phyloP scores from a whole-genome alignment of 2,888 invertebrate species.

The Sphinx pinastri region DNA sequence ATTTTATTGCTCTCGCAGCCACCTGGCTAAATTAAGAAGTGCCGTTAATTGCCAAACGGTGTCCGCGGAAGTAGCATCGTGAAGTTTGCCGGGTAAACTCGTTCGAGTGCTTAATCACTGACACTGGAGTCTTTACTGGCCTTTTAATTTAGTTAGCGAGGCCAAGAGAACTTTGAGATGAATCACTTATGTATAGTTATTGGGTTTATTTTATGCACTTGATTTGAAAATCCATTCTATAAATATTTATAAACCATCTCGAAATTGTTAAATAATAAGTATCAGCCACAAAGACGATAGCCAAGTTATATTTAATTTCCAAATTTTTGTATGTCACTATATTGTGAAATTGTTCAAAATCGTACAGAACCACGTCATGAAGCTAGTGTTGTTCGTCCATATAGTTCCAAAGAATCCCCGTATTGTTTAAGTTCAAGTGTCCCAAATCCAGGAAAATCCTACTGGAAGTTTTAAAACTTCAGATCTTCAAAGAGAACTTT shows the following conservation, averaged over 20 bases:
- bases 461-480: constrained; percentile 3
- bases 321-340: too few species aligned
- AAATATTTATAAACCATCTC: too few species aligned
- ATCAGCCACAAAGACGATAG: too few species aligned
- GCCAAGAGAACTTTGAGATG: too few species aligned
- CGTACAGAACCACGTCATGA: too few species aligned
- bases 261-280: too few species aligned
- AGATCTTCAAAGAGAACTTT: background rate
- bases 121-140: background rate
- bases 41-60: constrained; percentile 3
- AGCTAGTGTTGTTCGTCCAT: background rate
- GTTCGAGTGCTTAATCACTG: background rate
- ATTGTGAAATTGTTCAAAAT: too few species aligned
- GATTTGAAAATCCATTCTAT: too few species aligned
- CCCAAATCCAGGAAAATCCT: constrained; percentile 3
- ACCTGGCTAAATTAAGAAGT: constrained; percentile 8
- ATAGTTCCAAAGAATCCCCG: background rate
- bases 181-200: background rate
- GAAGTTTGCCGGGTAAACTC: constrained; percentile 12
- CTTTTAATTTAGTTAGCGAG: background rate
- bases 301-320: too few species aligned
- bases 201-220: background rate
- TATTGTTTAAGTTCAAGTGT: background rate
- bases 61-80: background rate
- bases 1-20: background rate